Evolutionary conservation across 2,888 invertebrate genomes (phyloP), one percentile per base, ranked within the genome.

Genomic region (Xanthostigma xanthostigma): DNA sequence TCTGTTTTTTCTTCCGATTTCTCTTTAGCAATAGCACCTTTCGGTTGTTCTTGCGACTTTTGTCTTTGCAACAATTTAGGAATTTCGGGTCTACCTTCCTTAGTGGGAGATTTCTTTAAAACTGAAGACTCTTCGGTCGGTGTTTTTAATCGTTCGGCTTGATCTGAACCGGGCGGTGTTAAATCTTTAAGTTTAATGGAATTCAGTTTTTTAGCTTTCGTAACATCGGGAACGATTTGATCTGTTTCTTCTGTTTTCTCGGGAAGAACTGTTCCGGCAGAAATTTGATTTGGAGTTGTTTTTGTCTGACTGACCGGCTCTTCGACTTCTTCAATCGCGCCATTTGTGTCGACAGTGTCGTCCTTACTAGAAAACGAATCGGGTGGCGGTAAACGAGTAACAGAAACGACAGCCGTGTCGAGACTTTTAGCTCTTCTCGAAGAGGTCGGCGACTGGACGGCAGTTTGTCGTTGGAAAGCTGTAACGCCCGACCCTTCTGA

Each of bases 351-450:
- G 1, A 90, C 81, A 0, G 90, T 90, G 61, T 90, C 90, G 62
- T 90, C 90, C 67, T 89, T 89, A 27, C 88, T 87, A 2, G 89
- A 90, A 63, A 89, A 88, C 0, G 89, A 85, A 65, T 88, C 86
- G 64, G 85, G 79, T 8, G 87, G 82, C 12, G 89, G 89, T 40
- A 90, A 65, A 58, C 81, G 74, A 63, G 82, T 84, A 35, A 89
- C 67, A 14, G 87, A 81, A 59, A 90, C 86, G 17, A 89, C 81
- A 1, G 89, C 85, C 3, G 88, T 83, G 58, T 90, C 90, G 54
- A 90, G 71, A 50, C 89, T 89, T 66, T 89, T 88, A 1, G 89
- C 84, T 57, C 88, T 73, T 46, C 89, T 73, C 48, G 84, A 81
- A 4, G 81, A 68, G 8, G 81, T 79, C 4, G 86, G 86, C 0